These are phyloP conservation scores for Catocala sponsa DNA, from an alignment of 2,888 invertebrate genomes.

Conservation along the genomic window DNA sequence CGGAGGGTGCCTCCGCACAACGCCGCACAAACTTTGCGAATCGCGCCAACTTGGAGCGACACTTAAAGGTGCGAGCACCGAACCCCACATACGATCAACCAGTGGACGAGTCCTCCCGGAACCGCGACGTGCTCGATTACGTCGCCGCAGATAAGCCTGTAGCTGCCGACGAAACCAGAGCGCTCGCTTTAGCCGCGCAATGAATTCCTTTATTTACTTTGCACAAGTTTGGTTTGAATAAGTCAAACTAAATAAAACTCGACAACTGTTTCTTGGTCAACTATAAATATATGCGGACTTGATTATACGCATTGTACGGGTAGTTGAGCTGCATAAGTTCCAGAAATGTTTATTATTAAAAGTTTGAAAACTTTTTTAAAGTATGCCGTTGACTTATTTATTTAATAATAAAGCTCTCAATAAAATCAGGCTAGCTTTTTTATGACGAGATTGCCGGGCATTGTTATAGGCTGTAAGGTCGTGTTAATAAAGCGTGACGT, in stretches of 20 bases:
- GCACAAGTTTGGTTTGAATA: slow-evolving; percentile 26
- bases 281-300: neutral
- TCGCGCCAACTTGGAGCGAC: slow-evolving; percentile 73
- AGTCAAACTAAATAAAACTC: slow-evolving; percentile 20
- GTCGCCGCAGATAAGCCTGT: slow-evolving; percentile 27
- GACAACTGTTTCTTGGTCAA: slow-evolving; percentile 8
- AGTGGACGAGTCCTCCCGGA: slow-evolving; percentile 64
- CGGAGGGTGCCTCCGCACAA: slow-evolving; percentile 59
- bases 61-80: slow-evolving; percentile 65
- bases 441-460: neutral
- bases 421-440: neutral
- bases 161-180: slow-evolving; percentile 18
- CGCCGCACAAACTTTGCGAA: slow-evolving; percentile 75
- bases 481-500: slow-evolving; percentile 42
- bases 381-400: too few species aligned
- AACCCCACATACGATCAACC: slow-evolving; percentile 72
- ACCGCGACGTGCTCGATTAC: slow-evolving; percentile 39
- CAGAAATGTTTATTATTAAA: neutral
- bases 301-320: neutral
- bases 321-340: slow-evolving; percentile 1
- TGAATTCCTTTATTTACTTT: slow-evolving; percentile 40
- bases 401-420: too few species aligned
- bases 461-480: slow-evolving; percentile 27
- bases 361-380: slow-evolving; percentile 29
- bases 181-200: slow-evolving; percentile 14